phyloP scores from a whole-genome alignment of 2,888 invertebrate genomes.

The Epinotia demarniana region DNA sequence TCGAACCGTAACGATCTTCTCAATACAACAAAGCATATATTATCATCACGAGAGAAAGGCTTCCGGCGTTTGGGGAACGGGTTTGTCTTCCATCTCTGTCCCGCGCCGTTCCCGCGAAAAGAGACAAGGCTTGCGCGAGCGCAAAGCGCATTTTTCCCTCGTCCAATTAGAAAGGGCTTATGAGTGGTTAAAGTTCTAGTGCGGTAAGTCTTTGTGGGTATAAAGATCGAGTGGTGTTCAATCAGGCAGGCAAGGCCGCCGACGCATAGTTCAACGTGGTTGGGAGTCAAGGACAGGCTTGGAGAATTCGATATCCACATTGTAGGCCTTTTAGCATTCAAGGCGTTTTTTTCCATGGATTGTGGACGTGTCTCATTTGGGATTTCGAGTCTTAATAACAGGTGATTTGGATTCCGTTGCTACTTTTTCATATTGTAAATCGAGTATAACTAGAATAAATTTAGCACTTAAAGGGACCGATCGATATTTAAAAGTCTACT shows the following conservation, averaged over 20 bases:
- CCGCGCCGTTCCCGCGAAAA: conserved; percentile 55
- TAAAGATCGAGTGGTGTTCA: conserved; percentile 52
- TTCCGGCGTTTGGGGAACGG: conserved; percentile 70
- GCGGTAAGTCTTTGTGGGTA: neutral
- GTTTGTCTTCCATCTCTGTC: conserved; percentile 61
- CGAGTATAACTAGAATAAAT: neutral
- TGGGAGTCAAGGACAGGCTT: conserved; percentile 51
- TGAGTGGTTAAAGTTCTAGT: neutral
- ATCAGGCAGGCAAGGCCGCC: conserved; percentile 61
- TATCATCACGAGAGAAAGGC: conserved; percentile 66
- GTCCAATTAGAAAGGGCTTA: conserved; percentile 25
- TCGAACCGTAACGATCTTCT: conserved; percentile 47
- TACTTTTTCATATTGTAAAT: neutral
- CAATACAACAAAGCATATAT: conserved; percentile 47
- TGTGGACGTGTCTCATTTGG: conserved; percentile 24
- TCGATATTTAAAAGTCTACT: neutral
- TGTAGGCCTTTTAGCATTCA: conserved; percentile 34
- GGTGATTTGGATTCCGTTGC: conserved; percentile 13
- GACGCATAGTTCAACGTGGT: conserved; percentile 55
- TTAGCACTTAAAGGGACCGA: neutral
- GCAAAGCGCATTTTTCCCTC: conserved; percentile 56
- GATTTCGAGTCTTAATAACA: conserved; percentile 17
- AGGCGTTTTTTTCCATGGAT: conserved; percentile 42
- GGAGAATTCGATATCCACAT: conserved; percentile 40
- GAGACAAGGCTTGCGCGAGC: conserved; percentile 54